These are phyloP conservation scores for Elanoides forficatus DNA, from an alignment of 2,113 vertebrate genomes.

Conservation along the genomic window DNA sequence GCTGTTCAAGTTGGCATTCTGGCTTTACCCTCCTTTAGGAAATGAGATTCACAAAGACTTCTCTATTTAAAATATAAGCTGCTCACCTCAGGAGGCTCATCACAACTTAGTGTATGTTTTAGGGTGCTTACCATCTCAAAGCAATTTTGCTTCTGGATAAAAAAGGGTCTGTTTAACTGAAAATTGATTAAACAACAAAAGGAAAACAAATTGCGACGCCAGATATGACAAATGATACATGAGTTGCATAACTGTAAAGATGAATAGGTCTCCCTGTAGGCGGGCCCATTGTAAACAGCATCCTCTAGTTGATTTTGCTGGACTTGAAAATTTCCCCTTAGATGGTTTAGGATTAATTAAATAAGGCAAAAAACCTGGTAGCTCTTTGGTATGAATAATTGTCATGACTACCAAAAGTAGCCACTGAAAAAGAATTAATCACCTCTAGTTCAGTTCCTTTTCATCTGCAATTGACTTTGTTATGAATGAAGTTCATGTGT, in stretches of 20 bases:
- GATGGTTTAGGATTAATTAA: slow-evolving; percentile 35
- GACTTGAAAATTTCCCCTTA: neutral
- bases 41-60: neutral
- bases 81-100: neutral
- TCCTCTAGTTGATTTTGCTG: neutral
- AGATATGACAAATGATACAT: neutral
- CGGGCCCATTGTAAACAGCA: neutral
- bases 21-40: neutral
- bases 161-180: neutral
- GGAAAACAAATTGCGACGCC: neutral
- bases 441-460: neutral
- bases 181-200: slow-evolving; percentile 20
- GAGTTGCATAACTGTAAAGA: neutral
- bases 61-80: neutral
- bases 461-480: neutral
- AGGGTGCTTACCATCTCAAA: neutral
- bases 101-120: neutral
- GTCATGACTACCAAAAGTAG: neutral
- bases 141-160: neutral
- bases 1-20: neutral
- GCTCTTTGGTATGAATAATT: neutral
- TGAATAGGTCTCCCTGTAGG: neutral
- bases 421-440: neutral
- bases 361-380: neutral
- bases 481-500: neutral